These are phyloP conservation scores for Pinna nobilis DNA, from an alignment of 1,140 invertebrate species.

Conservation along the genomic window DNA sequence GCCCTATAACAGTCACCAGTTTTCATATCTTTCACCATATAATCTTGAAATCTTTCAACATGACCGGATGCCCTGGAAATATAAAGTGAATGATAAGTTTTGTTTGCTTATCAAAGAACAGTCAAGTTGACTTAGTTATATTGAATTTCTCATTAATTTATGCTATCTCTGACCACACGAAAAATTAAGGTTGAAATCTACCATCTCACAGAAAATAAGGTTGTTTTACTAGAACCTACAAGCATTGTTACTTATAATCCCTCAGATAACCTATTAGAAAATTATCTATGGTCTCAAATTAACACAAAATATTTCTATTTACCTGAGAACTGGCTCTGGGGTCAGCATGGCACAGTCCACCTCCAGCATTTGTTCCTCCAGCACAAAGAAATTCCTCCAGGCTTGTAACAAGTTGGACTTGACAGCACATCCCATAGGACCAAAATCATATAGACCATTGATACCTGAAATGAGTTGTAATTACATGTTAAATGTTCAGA, in stretches of 20 bases:
- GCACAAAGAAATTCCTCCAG: conserved; percentile 97
- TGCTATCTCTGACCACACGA: no score
- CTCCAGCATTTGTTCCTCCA: conserved; percentile 99
- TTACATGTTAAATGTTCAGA: no score
- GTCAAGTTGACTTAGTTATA: no score
- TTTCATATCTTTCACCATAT: conserved; percentile 98
- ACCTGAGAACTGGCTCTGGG: conserved; percentile 96
- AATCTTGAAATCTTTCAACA: conserved; percentile 98
- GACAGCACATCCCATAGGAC: conserved; percentile 99
- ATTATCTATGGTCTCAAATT: no score
- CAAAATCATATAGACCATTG: conserved; percentile 95
- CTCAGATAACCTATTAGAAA: no score
- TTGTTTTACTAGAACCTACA: no score
- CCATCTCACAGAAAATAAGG: no score
- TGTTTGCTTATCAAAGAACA: no score
- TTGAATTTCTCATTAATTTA: no score
- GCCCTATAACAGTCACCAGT: conserved; percentile 97
- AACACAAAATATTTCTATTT: conserved; percentile 41
- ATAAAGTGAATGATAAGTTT: no score
- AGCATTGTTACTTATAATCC: no score
- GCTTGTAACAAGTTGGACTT: conserved; percentile 95
- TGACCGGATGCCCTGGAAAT: conserved; percentile 92
- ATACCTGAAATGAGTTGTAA: conserved; percentile 74
- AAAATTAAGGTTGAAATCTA: no score
- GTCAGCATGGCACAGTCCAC: conserved; percentile 98